Evolutionary conservation across 1,140 invertebrate genomes (phyloP).

Genomic region (Lepidurus packardi): DNA sequence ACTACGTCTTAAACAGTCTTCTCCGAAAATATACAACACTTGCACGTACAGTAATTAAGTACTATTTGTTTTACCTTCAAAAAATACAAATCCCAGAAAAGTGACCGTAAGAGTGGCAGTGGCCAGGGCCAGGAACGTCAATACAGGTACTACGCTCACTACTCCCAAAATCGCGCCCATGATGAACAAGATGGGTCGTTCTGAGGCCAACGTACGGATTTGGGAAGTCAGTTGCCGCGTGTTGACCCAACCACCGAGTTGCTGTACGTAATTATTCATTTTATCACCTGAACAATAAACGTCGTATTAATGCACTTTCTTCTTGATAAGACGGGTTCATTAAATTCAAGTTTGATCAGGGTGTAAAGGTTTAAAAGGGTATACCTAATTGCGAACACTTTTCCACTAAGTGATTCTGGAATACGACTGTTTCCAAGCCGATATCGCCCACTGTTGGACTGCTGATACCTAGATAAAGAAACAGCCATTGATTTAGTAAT

Average conservation of each 20-base stretch:
- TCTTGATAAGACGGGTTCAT: too few species aligned
- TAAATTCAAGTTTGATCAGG: background rate
- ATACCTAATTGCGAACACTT: background rate
- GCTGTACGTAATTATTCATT: conserved; percentile 4
- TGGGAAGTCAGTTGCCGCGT: background rate
- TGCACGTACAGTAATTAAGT: background rate
- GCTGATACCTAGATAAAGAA: background rate
- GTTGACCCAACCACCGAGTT: conserved; percentile 1
- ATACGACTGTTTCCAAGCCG: conserved; percentile 1
- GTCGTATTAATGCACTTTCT: background rate
- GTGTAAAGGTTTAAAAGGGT: background rate
- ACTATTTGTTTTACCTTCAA: background rate
- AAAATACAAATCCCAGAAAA: background rate
- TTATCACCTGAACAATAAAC: background rate
- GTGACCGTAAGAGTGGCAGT: conserved; percentile 4
- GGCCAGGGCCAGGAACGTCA: background rate
- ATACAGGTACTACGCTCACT: background rate
- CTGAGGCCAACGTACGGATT: background rate
- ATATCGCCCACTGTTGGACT: background rate
- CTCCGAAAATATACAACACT: background rate
- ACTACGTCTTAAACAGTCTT: background rate
- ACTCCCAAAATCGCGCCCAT: background rate
- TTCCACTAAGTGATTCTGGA: background rate
- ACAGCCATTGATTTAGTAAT: background rate
- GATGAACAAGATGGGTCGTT: conserved; percentile 2